These are phyloP conservation scores for Opisthocomus hoazin DNA, from an alignment of 2,113 vertebrate genomes.

Conservation along the genomic window DNA sequence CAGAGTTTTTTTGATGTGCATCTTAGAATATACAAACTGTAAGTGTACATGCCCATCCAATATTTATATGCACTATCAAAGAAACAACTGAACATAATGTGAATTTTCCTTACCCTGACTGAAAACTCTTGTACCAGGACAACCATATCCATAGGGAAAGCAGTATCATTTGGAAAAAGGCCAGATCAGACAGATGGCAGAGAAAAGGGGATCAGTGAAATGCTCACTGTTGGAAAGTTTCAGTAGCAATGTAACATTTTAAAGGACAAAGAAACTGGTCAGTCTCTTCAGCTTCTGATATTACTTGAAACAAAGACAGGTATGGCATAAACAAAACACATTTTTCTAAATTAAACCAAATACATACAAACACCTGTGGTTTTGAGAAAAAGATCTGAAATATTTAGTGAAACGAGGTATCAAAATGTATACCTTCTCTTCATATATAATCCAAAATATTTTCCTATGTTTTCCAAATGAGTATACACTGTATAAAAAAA, in stretches of 20 bases:
- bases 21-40: slow-evolving; percentile 23
- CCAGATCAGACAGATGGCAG: slow-evolving; percentile 89
- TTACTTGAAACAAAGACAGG: slow-evolving; percentile 28
- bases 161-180: slow-evolving; percentile 78
- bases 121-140: slow-evolving; percentile 83
- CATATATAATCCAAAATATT: not conserved
- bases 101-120: slow-evolving; percentile 79
- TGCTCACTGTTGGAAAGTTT: slow-evolving; percentile 69
- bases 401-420: not conserved
- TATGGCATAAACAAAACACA: not conserved
- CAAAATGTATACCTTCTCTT: not conserved
- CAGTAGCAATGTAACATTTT: slow-evolving; percentile 66
- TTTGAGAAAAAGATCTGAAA: not conserved
- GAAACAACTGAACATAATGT: slow-evolving; percentile 58
- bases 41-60: not conserved
- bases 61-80: slow-evolving; percentile 55
- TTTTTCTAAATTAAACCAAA: not conserved
- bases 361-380: not conserved
- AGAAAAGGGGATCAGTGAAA: slow-evolving; percentile 79
- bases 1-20: not conserved
- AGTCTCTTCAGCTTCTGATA: slow-evolving; percentile 70
- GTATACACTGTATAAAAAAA: not conserved
- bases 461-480: not conserved
- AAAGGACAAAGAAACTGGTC: slow-evolving; percentile 70
- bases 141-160: slow-evolving; percentile 73